Conservation (phyloP, 2,113 vertebrate species). For the Anhinga anhinga region DNA sequence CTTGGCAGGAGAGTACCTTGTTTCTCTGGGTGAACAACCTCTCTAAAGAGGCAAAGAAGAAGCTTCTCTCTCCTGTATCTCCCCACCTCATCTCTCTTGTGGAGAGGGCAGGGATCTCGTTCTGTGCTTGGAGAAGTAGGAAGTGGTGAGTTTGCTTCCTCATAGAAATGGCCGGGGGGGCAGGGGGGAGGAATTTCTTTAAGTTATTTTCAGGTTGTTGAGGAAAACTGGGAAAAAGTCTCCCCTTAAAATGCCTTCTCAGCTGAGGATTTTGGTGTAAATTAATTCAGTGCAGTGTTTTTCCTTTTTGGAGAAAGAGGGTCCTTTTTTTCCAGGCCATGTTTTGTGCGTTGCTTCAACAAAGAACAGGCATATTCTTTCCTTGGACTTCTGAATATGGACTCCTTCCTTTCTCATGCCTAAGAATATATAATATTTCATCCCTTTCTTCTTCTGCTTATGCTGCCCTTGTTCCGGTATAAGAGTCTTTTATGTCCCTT, state of each 20-base stretch:
- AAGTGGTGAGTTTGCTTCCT: not conserved
- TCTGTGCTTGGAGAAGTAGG: not conserved
- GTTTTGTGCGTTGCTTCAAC: not conserved
- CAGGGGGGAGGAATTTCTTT: not conserved
- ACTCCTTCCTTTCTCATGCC: not conserved
- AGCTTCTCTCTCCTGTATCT: not conserved
- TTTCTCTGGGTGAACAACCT: not conserved
- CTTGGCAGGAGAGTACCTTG: not conserved
- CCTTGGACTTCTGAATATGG: not conserved
- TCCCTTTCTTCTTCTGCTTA: not conserved
- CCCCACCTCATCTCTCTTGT: not conserved
- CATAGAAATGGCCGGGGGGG: accelerated
- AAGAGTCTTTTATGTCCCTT: not conserved
- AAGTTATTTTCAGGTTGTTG: not conserved
- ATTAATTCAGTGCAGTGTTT: not conserved
- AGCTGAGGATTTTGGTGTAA: not conserved
- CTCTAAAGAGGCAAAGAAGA: not conserved
- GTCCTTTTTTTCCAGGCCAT: not conserved
- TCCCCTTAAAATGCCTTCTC: not conserved
- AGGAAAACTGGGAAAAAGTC: not conserved
- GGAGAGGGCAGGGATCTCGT: not conserved
- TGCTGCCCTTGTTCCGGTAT: not conserved
- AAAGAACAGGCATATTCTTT: not conserved
- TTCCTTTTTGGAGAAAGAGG: not conserved
- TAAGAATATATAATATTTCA: not conserved